phyloP scores from a whole-genome alignment of 2,888 invertebrate genomes.

The Drosophila helvetica region DNA sequence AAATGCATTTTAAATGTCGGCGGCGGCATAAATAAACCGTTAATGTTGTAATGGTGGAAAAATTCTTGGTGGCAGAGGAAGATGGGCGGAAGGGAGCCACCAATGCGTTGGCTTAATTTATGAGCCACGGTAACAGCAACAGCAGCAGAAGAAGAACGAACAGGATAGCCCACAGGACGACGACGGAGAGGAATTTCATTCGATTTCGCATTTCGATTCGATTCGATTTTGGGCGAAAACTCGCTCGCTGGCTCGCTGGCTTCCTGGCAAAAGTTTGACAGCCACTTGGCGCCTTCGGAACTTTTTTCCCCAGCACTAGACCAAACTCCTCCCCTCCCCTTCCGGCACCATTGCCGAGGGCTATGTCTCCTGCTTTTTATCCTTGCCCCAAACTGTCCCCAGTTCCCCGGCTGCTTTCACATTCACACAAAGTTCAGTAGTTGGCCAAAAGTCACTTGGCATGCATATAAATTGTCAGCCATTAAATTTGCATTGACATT shows the following conservation, averaged over 20 bases:
- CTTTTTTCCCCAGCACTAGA: slow-evolving; percentile 52
- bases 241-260: slow-evolving; percentile 6
- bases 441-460: slow-evolving; percentile 79
- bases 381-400: slow-evolving; percentile 28
- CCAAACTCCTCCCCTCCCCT: slow-evolving; percentile 6
- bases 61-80: background rate
- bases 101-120: slow-evolving; percentile 75
- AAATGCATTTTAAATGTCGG: slow-evolving; percentile 77
- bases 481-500: slow-evolving; percentile 80
- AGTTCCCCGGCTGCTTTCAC: slow-evolving; percentile 35
- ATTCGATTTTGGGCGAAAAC: slow-evolving; percentile 63
- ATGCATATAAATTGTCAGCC: slow-evolving; percentile 79
- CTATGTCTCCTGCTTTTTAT: slow-evolving; percentile 24
- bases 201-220: slow-evolving; percentile 55
- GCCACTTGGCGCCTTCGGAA: slow-evolving; percentile 78
- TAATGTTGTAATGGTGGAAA: slow-evolving; percentile 68
- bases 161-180: slow-evolving; percentile 15
- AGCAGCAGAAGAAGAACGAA: slow-evolving; percentile 37
- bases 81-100: slow-evolving; percentile 5
- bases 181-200: slow-evolving; percentile 54
- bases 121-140: slow-evolving; percentile 56
- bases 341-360: background rate
- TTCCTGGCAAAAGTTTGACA: slow-evolving; percentile 70
- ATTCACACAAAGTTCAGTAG: slow-evolving; percentile 70
- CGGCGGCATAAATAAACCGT: slow-evolving; percentile 75